These are phyloP conservation scores for Cremastinae sp. DNA, from an alignment of 2,888 invertebrate genomes.

Conservation along the genomic window DNA sequence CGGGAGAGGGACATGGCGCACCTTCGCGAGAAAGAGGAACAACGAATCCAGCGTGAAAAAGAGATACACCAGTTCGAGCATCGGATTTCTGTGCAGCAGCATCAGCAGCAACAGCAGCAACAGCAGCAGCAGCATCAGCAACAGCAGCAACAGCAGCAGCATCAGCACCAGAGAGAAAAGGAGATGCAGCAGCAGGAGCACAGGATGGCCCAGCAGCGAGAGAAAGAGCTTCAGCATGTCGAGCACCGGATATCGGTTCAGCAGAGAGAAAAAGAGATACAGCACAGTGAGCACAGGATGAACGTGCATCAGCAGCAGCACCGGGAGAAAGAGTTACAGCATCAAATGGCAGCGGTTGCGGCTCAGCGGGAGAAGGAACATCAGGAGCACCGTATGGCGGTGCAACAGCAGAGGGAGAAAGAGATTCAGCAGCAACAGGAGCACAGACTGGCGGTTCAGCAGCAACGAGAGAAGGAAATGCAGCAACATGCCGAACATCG, in stretches of 20 bases:
- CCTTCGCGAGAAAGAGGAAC: constrained; percentile 74
- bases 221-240: constrained; percentile 62
- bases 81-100: constrained; percentile 69
- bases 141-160: constrained; percentile 64
- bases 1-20: constrained; percentile 75
- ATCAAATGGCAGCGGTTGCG: constrained; percentile 71
- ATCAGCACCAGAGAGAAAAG: constrained; percentile 70
- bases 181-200: constrained; percentile 76
- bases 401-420: constrained; percentile 67
- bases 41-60: constrained; percentile 76
- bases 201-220: constrained; percentile 65
- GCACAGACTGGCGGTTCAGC: constrained; percentile 71
- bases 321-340: constrained; percentile 77
- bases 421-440: constrained; percentile 61
- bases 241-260: constrained; percentile 63
- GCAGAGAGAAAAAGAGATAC: constrained; percentile 66
- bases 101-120: constrained; percentile 72
- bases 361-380: constrained; percentile 76
- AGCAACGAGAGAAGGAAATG: constrained; percentile 74
- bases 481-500: constrained; percentile 74
- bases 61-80: constrained; percentile 71
- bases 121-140: constrained; percentile 70
- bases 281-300: constrained; percentile 62
- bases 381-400: constrained; percentile 73
- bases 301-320: constrained; percentile 71